Base-by-base conservation (phyloP, 2,888 invertebrate species). In the Calliphora vomitoria region DNA sequence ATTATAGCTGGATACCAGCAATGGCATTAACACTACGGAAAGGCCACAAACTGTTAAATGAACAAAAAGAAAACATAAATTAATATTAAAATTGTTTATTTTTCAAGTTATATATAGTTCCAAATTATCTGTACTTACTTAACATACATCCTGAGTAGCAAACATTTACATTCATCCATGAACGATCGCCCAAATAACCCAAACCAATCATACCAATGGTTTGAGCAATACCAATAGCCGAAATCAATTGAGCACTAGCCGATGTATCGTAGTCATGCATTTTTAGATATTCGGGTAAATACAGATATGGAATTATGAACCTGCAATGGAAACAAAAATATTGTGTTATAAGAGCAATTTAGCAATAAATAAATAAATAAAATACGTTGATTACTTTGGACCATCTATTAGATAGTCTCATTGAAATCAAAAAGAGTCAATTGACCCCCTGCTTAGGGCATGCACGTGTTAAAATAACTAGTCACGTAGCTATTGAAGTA, bases 301-400 rank as follows among this genome's bases (percentile, higher is more conserved):
- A 99, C 93, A 99, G 97, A 94, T 99, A 99, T 15, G 98, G 98
- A 83, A 99, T 97, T 91, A 99, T 98, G 94, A 97, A 97, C 97
- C 98, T 98, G 5, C 1, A 69, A 69, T 50, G 13, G 3, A 4
- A 69, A 69, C 15, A 3, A 50, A n/a, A 11, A n/a, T 11, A 15
- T 4, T 50, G 15, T 50, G 8, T 11, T 11, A 35, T 35, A 6
- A 4, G 6, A 35, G 4, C 35, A 35, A 4, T 35, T 35, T 5
- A 35, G 6, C 35, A 35, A 35, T 35, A 35, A 35, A 35, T 35
- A 4, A 35, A 35, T 35, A 0, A 35, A 35, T 35, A 6, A 3
- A 6, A 35, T 35, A n/a, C n/a, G n/a, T n/a, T n/a, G n/a, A n/a
- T n/a, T n/a, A n/a, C n/a, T n/a, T n/a, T n/a, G n/a, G n/a, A n/a